Evolutionary conservation across 2,797 vertebrate genomes (phyloP), one percentile per base, ranked within the genome.

Genomic region (Macroramphosus scolopax): DNA sequence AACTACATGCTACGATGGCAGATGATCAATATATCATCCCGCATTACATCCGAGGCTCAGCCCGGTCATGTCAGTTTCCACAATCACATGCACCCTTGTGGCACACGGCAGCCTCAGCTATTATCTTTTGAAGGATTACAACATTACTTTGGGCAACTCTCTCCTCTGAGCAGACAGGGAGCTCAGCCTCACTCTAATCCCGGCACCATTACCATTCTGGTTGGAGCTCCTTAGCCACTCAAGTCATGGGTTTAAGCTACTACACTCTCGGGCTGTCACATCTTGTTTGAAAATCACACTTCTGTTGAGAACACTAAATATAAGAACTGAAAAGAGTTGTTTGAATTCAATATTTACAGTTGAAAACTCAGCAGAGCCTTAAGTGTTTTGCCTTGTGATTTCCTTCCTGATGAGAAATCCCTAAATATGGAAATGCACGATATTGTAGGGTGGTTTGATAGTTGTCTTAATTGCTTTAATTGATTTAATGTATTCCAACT

Each of bases 401-500:
- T n/a, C n/a, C n/a, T n/a, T n/a, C n/a, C n/a, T n/a, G n/a, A n/a
- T n/a, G n/a, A n/a, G n/a, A n/a, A n/a, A n/a, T n/a, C n/a, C n/a
- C n/a, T n/a, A n/a, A n/a, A n/a, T n/a, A n/a, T n/a, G n/a, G n/a
- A n/a, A n/a, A n/a, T n/a, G n/a, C n/a, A n/a, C n/a, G n/a, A 70
- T 45, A 18, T 36, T 34, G 48, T 37, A 55, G 33, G 33, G 28
- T 6, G 39, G n/a, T 33, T 46, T 45, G 33, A 30, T 48, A 17
- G 39, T 44, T 54, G 39, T 60, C 7, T 57, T 40, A 70, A 58
- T 36, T 22, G 33, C 39, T 51, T 65, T 54, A 66, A 64, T 61
- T 65, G 37, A 75, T 69, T 73, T 56, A 70, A 68, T 64, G 45
- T 44, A 41, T 45, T 72, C 67, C 41, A 78, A 28, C 62, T 46